Evolutionary conservation across 2,113 vertebrate species (phyloP), one percentile per base, ranked within the genome.

Genomic region (Hypomesus transpacificus): DNA sequence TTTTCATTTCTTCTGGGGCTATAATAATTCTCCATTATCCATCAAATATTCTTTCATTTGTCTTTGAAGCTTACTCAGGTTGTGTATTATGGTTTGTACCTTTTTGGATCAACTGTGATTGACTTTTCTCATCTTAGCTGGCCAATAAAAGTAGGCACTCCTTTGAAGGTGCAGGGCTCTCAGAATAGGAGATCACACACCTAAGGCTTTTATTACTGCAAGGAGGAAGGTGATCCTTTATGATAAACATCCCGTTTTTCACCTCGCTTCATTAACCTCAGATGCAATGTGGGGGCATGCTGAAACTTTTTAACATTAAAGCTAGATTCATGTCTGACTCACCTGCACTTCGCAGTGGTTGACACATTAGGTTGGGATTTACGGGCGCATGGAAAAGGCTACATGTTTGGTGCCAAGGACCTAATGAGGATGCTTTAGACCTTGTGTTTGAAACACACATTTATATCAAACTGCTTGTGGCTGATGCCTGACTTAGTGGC

Each of bases 71-170:
- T 79, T 72, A 80, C 71, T 78, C 71, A 70, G 54, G 5, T 70
- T 58, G 14, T 51, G 69, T 67, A 78, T 84, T 79, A 74, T 73
- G 59, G 74, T 73, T 84, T 77, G 78, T 79, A 85, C 73, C 82
- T 81, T 83, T 80, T 82, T 65, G 70, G 76, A 83, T 82, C 73
- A 81, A 21, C 74, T 74, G 77, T 86, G 84, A 87, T 84, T 67
- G 59, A 82, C 73, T 80, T 54, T 39, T 86, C 73, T 82, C 66
- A 73, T 72, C 71, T 22, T 71, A 68, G 76, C 69, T 17, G 18
- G 52, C 59, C 76, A 70, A 68, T 70, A 64, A 82, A 74, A 59
- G 39, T 46, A 81, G 70, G 72, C 76, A 62, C 52, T 67, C 50
- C 60, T 87, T 84, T 80, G 74, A 83, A 84, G 75, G 22, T 75